A percentile compares a stretch with the other conserved stretches of the same genome.
These are phyloP conservation scores for Passerina amoena DNA, from an alignment of 2,113 vertebrate genomes.

Conservation along the genomic window DNA sequence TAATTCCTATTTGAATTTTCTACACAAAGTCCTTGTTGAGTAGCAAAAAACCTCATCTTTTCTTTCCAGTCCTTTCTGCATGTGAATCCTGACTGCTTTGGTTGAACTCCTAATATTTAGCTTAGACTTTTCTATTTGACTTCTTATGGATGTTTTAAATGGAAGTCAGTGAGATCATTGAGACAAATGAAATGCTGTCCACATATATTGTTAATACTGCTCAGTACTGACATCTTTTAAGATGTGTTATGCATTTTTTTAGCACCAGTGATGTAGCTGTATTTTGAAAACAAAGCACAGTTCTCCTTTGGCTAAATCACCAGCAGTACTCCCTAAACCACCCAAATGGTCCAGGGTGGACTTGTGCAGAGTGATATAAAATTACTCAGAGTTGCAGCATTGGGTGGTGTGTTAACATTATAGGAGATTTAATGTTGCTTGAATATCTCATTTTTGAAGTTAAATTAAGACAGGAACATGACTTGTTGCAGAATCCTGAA, in stretches of 20 bases:
- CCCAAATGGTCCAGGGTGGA: neutral
- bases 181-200: neutral
- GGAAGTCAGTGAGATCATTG: neutral
- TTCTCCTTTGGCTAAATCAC: neutral
- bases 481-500: slow-evolving; percentile 1
- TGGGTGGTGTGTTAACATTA: neutral
- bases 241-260: neutral
- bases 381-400: neutral
- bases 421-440: neutral
- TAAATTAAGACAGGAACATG: neutral
- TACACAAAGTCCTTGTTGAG: neutral
- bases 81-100: neutral
- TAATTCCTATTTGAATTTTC: neutral
- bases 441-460: neutral
- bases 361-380: neutral
- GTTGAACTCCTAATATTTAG: neutral
- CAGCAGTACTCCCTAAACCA: neutral
- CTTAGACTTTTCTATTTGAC: neutral
- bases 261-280: neutral
- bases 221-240: neutral
- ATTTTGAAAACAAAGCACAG: neutral
- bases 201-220: neutral
- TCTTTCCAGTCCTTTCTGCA: neutral
- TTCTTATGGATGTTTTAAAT: neutral
- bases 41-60: neutral